These are phyloP conservation scores for Thera obeliscata DNA, from an alignment of 2,888 invertebrate genomes.

Conservation along the genomic window DNA sequence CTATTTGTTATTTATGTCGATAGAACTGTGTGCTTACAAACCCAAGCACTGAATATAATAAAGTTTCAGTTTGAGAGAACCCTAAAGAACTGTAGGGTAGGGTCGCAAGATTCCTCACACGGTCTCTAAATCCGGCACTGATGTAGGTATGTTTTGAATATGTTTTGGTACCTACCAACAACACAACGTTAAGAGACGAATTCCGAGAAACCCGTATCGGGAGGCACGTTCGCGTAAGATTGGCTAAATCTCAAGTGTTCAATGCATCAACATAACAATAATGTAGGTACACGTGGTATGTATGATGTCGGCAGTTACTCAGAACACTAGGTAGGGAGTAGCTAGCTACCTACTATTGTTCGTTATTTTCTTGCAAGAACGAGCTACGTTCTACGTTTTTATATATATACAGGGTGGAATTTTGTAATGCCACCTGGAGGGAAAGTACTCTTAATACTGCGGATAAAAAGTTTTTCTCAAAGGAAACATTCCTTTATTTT, in stretches of 20 bases:
- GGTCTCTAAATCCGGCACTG: constrained; percentile 21
- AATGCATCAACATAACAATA: constrained; percentile 68
- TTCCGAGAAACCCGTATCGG: constrained; percentile 78
- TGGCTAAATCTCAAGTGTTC: constrained; percentile 71
- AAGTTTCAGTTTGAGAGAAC: not conserved
- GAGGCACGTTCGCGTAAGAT: constrained; percentile 79
- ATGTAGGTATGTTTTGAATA: constrained; percentile 47
- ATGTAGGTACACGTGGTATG: constrained; percentile 39
- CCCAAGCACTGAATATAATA: too few species aligned
- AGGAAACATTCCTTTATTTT: too few species aligned
- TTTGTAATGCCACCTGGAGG: too few species aligned
- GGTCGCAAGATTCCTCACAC: not conserved
- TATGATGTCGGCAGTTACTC: constrained; percentile 26
- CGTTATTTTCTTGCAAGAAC: not conserved
- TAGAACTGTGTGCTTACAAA: too few species aligned
- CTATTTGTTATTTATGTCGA: too few species aligned
- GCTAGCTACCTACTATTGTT: not conserved
- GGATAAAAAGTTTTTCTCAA: too few species aligned
- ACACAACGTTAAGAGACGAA: constrained; percentile 63
- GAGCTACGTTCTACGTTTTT: too few species aligned
- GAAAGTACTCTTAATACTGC: too few species aligned
- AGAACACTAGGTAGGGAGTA: constrained; percentile 5
- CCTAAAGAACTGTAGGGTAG: not conserved
- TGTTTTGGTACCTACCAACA: constrained; percentile 56
- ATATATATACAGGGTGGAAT: too few species aligned